Evolutionary conservation across 2,888 invertebrate genomes (phyloP), one percentile per base, ranked within the genome.

Genomic region (Apamea anceps): DNA sequence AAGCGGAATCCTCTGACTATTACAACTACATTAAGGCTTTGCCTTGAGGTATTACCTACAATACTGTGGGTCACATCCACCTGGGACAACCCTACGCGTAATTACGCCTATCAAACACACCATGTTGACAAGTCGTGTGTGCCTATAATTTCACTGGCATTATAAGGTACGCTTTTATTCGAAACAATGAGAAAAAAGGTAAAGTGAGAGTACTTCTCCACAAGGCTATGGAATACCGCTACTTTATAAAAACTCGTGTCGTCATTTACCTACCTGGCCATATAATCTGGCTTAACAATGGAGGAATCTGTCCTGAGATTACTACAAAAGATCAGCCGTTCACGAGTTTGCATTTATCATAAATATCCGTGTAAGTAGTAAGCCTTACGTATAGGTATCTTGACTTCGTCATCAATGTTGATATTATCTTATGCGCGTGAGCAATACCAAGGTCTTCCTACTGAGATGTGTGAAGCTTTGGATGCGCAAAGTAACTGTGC

Each of bases 401-500:
- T 74, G 32, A 71, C 73, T 77, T 80, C 90, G 90, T 88, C 87
- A 85, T 80, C 73, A 75, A 73, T 82, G 84, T 81, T 82, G 75
- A 84, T 76, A 82, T 85, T 84, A 87, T 89, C 81, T 75, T 66
- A 72, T 77, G 80, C 79, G 84, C 78, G 81, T 80, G 81, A 85
- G 82, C 75, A 81, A 60, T 80, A 75, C 77, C 90, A 90, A 90
- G 87, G 90, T 63, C 77, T 89, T 88, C 82, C 80, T 80, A 82
- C 80, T 54, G n/a, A 71, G 87, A 89, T 88, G 68, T 85, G 45
- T 37, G 65, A 87, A 84, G 42, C 45, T 74, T 66, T 85, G 78
- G 82, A 88, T 85, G 79, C 66, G 85, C 72, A 25, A 65, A 70
- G 45, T 45, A 68, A 81, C 77, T 88, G 71, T 88, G 80, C 88